A percentile compares a stretch with the other conserved stretches of the same genome.
These are phyloP conservation scores for Drosophila subobscura DNA, from an alignment of 1,140 invertebrate species.

Conservation along the genomic window DNA sequence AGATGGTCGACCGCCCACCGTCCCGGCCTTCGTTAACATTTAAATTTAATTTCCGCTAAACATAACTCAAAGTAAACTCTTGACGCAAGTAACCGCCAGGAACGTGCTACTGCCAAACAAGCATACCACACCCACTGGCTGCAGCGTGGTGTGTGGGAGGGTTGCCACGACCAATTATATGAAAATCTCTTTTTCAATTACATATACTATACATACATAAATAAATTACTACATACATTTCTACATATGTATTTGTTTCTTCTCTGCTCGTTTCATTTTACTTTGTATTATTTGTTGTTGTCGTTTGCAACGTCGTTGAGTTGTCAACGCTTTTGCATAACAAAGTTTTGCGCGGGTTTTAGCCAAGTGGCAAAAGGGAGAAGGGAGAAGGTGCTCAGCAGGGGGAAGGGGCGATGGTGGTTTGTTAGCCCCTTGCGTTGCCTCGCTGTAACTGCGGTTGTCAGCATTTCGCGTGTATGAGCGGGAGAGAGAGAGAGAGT, in stretches of 20 bases:
- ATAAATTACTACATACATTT: no score
- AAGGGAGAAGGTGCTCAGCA: background rate
- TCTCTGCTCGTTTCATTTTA: no score
- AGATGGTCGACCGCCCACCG: slow-evolving; percentile 4
- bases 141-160: background rate
- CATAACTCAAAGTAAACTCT: slow-evolving; percentile 63
- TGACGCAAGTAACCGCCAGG: slow-evolving; percentile 35
- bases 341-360: slow-evolving; percentile 40
- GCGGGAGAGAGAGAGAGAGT: no score
- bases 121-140: background rate
- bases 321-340: slow-evolving; percentile 62
- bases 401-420: background rate
- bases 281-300: slow-evolving; percentile 27
- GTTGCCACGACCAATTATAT: slow-evolving; percentile 41
- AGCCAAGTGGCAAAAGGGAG: slow-evolving; percentile 17
- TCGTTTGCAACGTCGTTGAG: slow-evolving; percentile 41
- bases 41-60: slow-evolving; percentile 57
- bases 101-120: slow-evolving; percentile 17
- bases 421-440: slow-evolving; percentile 10
- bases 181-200: slow-evolving; percentile 62
- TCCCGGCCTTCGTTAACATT: slow-evolving; percentile 26
- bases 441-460: slow-evolving; percentile 47
- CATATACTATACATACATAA: no score
- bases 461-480: slow-evolving; percentile 34
- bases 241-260: no score